phyloP scores from a whole-genome alignment of 2,113 vertebrate genomes.

The Embiotoca jacksoni region DNA sequence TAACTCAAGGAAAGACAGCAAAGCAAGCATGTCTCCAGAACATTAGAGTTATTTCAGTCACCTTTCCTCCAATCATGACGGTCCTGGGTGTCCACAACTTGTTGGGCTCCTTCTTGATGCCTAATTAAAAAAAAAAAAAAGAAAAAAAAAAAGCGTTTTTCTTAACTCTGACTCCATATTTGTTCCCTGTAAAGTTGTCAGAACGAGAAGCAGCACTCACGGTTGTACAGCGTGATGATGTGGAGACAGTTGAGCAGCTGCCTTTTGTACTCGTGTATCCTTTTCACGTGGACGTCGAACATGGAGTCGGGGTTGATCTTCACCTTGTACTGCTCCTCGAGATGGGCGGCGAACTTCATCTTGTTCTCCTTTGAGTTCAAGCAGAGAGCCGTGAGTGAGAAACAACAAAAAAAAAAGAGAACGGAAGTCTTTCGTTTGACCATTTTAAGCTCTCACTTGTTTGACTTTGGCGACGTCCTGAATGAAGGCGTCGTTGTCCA shows the following conservation, averaged over 20 bases:
- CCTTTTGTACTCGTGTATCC: constrained; percentile 94
- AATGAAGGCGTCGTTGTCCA: constrained; percentile 90
- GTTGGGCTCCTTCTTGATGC: constrained; percentile 91
- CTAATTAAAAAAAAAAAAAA: constrained; percentile 65
- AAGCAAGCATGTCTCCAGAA: too few relatives aligned
- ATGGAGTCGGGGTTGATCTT: constrained; percentile 93
- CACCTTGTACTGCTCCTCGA: constrained; percentile 91
- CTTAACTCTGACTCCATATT: background rate
- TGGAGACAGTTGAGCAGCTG: constrained; percentile 95
- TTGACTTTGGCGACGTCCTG: constrained; percentile 92
- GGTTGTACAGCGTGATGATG: constrained; percentile 92
- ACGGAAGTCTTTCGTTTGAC: accelerated
- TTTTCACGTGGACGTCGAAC: constrained; percentile 93
- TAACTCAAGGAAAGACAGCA: too few relatives aligned
- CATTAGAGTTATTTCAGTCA: constrained; percentile 47
- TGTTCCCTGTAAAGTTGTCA: background rate
- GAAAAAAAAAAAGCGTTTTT: background rate
- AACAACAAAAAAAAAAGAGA: accelerated
- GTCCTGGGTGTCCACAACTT: constrained; percentile 89
- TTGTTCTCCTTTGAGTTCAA: constrained; percentile 89
- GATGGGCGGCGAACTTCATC: constrained; percentile 88
- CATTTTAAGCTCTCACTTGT: constrained; percentile 81
- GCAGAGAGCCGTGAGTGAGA: background rate
- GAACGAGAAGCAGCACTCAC: constrained; percentile 77
- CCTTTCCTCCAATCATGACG: constrained; percentile 95